These are phyloP conservation scores for Ceratosolen fusciceps DNA, from an alignment of 1,140 invertebrate genomes.

Conservation along the genomic window DNA sequence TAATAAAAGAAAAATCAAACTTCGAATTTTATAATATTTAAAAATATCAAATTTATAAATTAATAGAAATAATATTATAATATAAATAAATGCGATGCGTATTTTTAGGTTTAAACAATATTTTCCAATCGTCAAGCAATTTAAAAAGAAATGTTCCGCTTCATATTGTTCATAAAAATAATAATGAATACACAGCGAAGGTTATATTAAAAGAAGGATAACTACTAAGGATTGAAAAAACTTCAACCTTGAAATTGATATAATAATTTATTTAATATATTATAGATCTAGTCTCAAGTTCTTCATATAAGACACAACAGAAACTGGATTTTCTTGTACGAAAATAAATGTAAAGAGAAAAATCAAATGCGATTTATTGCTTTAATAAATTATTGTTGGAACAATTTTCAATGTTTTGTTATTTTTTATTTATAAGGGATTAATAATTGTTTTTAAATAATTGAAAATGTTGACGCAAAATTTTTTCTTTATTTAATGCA, in stretches of 20 bases:
- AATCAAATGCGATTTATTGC: constrained; percentile 49
- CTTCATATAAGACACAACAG: constrained; percentile 24
- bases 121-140: constrained; percentile 22
- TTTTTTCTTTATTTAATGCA: too few species aligned
- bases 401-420: constrained; percentile 38
- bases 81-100: constrained; percentile 36
- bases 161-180: constrained; percentile 36
- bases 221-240: constrained; percentile 37
- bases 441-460: constrained; percentile 5
- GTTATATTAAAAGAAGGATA: constrained; percentile 23
- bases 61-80: constrained; percentile 30
- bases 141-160: constrained; percentile 43
- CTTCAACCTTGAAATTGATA: constrained; percentile 34
- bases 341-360: constrained; percentile 39
- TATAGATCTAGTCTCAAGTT: constrained; percentile 45
- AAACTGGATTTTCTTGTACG: constrained; percentile 42
- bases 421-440: constrained; percentile 1
- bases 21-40: constrained; percentile 37
- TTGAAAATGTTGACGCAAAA: too few species aligned
- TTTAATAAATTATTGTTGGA: constrained; percentile 55
- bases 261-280: constrained; percentile 43
- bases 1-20: constrained; percentile 42
- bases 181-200: constrained; percentile 20
- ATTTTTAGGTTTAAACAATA: constrained; percentile 43
- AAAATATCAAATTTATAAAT: constrained; percentile 41